These are phyloP conservation scores for Tipula unca DNA, from an alignment of 2,888 invertebrate genomes.

Conservation along the genomic window DNA sequence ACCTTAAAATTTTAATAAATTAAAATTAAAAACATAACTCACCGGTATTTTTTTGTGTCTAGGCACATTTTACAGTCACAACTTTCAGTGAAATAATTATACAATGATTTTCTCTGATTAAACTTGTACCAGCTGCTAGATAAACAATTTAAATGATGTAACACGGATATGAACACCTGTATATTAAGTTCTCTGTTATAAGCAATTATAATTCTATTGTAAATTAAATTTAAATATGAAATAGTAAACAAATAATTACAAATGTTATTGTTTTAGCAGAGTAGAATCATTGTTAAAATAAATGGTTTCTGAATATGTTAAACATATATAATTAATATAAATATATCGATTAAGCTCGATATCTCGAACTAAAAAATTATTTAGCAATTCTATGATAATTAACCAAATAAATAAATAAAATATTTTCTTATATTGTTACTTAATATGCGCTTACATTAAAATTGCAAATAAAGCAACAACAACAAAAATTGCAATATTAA, in stretches of 20 bases:
- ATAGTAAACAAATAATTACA: neutral
- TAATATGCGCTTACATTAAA: neutral
- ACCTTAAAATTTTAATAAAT: too few species aligned
- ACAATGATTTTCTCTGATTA: too few species aligned
- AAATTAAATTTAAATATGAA: neutral
- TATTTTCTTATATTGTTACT: neutral
- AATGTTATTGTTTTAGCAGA: neutral
- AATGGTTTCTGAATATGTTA: neutral
- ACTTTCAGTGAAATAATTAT: too few species aligned
- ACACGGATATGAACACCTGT: neutral
- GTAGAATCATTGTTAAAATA: neutral
- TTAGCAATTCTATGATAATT: neutral
- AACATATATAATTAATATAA: neutral
- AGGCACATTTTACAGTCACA: too few species aligned
- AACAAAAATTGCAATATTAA: neutral
- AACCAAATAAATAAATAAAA: neutral
- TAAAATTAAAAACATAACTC: too few species aligned
- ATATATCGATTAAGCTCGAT: neutral
- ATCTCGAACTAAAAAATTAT: neutral
- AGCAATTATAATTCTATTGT: neutral
- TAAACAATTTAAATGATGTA: too few species aligned
- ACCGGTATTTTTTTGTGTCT: too few species aligned
- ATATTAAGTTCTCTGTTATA: neutral
- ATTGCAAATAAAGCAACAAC: neutral
- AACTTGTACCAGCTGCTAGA: too few species aligned